phyloP scores from a whole-genome alignment of 2,113 vertebrate genomes.

The Chauna torquata region DNA sequence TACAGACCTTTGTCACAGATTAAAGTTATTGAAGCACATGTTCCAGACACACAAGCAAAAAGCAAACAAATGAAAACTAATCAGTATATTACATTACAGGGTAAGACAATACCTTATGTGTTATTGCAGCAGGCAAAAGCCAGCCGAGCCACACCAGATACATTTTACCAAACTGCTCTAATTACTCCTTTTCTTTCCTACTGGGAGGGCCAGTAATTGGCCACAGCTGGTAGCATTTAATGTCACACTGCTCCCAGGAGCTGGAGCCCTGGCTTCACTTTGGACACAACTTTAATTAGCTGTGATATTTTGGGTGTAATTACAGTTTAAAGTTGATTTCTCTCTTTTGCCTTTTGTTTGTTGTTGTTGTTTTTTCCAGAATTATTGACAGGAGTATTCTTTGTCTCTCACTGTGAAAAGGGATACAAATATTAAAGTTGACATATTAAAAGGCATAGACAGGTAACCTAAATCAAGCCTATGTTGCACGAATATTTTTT shows the following conservation, averaged over 20 bases:
- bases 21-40: neutral
- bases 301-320: neutral
- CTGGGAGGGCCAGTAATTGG: slow-evolving; percentile 58
- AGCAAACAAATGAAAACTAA: slow-evolving; percentile 1
- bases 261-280: slow-evolving; percentile 38
- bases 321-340: neutral
- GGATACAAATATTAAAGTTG: neutral
- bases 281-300: slow-evolving; percentile 42
- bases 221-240: slow-evolving; percentile 69
- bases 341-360: neutral
- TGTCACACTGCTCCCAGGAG: neutral
- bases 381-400: neutral
- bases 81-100: neutral
- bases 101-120: neutral
- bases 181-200: slow-evolving; percentile 56
- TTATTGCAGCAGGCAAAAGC: slow-evolving; percentile 61
- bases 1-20: neutral
- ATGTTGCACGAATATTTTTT: neutral
- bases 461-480: neutral
- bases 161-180: slow-evolving; percentile 49
- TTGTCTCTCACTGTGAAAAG: neutral
- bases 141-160: slow-evolving; percentile 11
- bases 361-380: neutral
- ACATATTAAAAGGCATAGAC: neutral
- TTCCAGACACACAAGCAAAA: neutral